These are phyloP conservation scores for Cynoglossus semilaevis DNA, from an alignment of 2,113 vertebrate species.

Conservation along the genomic window DNA sequence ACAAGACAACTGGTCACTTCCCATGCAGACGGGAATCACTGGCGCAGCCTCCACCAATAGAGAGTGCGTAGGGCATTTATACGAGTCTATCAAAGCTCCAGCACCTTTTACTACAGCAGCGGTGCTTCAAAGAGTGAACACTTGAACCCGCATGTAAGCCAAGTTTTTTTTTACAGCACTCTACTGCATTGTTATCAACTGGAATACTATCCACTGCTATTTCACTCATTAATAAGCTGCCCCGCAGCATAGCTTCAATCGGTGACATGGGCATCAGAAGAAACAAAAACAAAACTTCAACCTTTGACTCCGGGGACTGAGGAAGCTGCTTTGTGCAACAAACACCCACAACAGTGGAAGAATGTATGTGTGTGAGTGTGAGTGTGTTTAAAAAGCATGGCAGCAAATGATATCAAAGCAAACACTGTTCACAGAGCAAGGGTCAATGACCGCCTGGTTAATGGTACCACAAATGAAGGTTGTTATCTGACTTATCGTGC, in stretches of 20 bases:
- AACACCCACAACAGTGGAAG: conserved; percentile 9
- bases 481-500: conserved; percentile 37
- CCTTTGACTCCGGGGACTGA: conserved; percentile 43
- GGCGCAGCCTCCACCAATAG: conserved; percentile 34
- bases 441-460: conserved; percentile 61
- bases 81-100: conserved; percentile 47
- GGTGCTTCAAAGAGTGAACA: conserved; percentile 53
- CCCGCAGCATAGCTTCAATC: conserved; percentile 53
- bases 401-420: conserved; percentile 43
- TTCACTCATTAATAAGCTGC: conserved; percentile 65
- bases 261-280: conserved; percentile 46
- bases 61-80: conserved; percentile 44
- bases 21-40: conserved; percentile 32
- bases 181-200: conserved; percentile 59
- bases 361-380: conserved; percentile 11
- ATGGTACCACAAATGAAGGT: conserved; percentile 21
- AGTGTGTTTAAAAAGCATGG: conserved; percentile 43
- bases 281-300: conserved; percentile 38
- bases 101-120: conserved; percentile 45
- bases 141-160: conserved; percentile 36
- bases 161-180: conserved; percentile 56
- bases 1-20: conserved; percentile 57
- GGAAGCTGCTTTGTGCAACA: conserved; percentile 7
- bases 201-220: conserved; percentile 37
- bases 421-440: conserved; percentile 51